Conservation (phyloP, 2,888 invertebrate genomes). For the Polietes domitor region DNA sequence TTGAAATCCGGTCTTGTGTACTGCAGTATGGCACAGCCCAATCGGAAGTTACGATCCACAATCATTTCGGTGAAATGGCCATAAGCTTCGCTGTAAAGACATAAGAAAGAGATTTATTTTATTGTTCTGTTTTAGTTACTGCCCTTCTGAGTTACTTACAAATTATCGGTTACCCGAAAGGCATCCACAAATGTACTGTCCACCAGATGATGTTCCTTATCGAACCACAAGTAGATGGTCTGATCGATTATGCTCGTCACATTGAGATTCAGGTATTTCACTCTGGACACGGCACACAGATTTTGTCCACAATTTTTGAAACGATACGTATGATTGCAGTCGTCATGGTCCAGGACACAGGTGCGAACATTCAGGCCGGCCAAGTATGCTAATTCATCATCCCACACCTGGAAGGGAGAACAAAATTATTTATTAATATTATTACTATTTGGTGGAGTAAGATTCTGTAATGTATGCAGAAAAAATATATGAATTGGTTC, state of each 20-base stretch:
- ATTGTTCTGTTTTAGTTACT: no score
- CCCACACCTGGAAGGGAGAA: constrained; percentile 75
- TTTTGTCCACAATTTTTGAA: constrained; percentile 78
- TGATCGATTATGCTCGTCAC: constrained; percentile 77
- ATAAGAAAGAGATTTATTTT: constrained; percentile 4
- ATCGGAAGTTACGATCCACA: constrained; percentile 77
- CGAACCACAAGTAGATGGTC: constrained; percentile 77
- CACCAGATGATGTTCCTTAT: constrained; percentile 76
- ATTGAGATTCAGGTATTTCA: constrained; percentile 73
- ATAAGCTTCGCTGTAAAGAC: constrained; percentile 75
- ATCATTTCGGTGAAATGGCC: constrained; percentile 80
- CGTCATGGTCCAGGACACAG: constrained; percentile 78
- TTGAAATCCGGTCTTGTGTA: constrained; percentile 77
- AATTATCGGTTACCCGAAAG: constrained; percentile 76
- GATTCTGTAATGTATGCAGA: no score
- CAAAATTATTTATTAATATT: not conserved
- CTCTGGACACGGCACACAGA: constrained; percentile 76
- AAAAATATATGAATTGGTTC: no score
- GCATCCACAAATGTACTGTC: constrained; percentile 76
- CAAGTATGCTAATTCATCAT: constrained; percentile 78
- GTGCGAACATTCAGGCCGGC: constrained; percentile 78
- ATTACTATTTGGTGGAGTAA: no score
- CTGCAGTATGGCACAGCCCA: constrained; percentile 79
- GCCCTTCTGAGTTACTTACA: no score
- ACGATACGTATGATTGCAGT: constrained; percentile 78